Base-by-base conservation (phyloP, 1,140 invertebrate species). In the Archivesica marissinica region DNA sequence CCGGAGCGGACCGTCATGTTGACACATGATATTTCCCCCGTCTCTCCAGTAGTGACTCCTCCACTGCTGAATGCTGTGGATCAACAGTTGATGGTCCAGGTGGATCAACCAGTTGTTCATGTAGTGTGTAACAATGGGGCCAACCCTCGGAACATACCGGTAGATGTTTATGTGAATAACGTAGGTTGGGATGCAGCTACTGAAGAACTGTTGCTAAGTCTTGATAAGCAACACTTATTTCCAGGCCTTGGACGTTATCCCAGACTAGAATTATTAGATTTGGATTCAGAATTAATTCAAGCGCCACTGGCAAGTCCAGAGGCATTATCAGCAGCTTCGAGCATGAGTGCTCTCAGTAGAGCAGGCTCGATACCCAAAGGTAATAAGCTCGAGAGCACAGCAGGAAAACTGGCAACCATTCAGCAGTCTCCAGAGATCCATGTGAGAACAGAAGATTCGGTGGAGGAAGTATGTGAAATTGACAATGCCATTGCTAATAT, bases 211-310 rank as follows among this genome's bases (percentile, higher is more conserved):
- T 56, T 81, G 41, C 64, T 81, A 13, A 70, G 66, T 33, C 44
- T 81, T 50, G 80, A 83, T 83, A 61, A 56, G 20, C 68, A 83
- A 30, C 52, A 83, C 39, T 75, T 75, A 33, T 83, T 74, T 56
- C 66, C 80, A 11, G 41, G 28, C 0, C 0, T 59, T 0, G 70
- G 70, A 23, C 39, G 64, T 30, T 30, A 75, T 61, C 54, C 80
- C 4, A 52, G 70, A 61, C 41, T 75, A 15, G 78, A 81, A 56
- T 20, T 83, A 6, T 15, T 66, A 38, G 68, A 74, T 50, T 41
- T 75, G 28, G 70, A 54, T 61, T 54, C 68, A 25, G 80, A 83
- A 9, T 56, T 70, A 25, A 52, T 83, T 0, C 68, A 83, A n/a
- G 80, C 80, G 25, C 80, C 80, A 4, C 30, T 83, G 35, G 80